Conservation (phyloP, 2,888 invertebrate species). For the Meiosimyza decipiens region DNA sequence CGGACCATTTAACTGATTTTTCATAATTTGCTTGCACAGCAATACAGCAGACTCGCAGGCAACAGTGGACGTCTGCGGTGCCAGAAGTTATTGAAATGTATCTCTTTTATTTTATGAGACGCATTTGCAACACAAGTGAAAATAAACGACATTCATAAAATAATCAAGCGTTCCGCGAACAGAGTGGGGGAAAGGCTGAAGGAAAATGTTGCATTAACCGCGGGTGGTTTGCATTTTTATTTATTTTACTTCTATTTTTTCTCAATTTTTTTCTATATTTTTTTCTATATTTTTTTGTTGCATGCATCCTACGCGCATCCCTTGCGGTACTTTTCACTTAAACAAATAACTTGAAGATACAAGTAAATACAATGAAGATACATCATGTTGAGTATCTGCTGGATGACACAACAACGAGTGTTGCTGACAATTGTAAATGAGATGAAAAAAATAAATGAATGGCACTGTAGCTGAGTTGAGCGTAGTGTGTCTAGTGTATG, state of each 20-base stretch:
- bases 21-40: slow-evolving; percentile 23
- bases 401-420: slow-evolving; percentile 25
- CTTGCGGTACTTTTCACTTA: slow-evolving; percentile 30
- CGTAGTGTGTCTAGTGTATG: too few species aligned
- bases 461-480: too few species aligned
- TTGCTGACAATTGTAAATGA: slow-evolving; percentile 37
- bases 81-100: slow-evolving; percentile 8
- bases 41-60: not conserved
- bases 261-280: not conserved
- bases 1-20: slow-evolving; percentile 25
- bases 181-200: not conserved
- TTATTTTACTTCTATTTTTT: not conserved
- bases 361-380: slow-evolving; percentile 33
- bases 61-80: not conserved
- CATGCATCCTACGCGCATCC: slow-evolving; percentile 25
- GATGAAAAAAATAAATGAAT: slow-evolving; percentile 16
- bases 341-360: slow-evolving; percentile 33
- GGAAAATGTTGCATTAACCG: slow-evolving; percentile 8
- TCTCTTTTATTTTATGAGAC: slow-evolving; percentile 4
- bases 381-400: slow-evolving; percentile 26
- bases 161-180: slow-evolving; percentile 20
- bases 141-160: slow-evolving; percentile 33
- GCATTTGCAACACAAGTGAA: slow-evolving; percentile 7
- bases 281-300: not conserved
- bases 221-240: slow-evolving; percentile 2